Percentiles rank a stretch among this genome's conserved stretches.
Evolutionary conservation across 2,888 invertebrate genomes (phyloP).

Genomic region (Drosophila affinis): DNA sequence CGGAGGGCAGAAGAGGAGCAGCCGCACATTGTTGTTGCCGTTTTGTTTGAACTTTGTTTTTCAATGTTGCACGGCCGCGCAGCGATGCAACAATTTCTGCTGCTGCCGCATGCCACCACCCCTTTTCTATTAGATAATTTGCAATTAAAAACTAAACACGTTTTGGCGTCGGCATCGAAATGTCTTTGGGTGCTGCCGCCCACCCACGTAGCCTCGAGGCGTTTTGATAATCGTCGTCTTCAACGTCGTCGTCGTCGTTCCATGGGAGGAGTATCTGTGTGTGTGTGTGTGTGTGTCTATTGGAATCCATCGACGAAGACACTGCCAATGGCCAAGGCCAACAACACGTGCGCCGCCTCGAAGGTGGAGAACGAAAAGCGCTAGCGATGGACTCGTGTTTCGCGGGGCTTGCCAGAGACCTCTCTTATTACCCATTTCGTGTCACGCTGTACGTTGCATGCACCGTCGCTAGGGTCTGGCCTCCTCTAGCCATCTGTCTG

Average conservation of each 20-base stretch:
- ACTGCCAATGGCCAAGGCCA: slow-evolving; percentile 64
- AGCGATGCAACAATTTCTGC: slow-evolving; percentile 50
- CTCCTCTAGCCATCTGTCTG: background rate
- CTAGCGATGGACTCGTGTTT: too few relatives aligned
- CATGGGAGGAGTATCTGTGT: too few relatives aligned
- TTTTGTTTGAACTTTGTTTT: slow-evolving; percentile 77
- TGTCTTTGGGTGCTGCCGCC: slow-evolving; percentile 44
- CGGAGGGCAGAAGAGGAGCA: slow-evolving; percentile 6
- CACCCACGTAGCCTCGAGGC: slow-evolving; percentile 69
- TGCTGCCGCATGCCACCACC: too few relatives aligned
- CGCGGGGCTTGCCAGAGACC: too few relatives aligned
- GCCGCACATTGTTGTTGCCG: slow-evolving; percentile 23
- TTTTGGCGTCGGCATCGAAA: slow-evolving; percentile 50
- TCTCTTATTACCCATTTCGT: background rate
- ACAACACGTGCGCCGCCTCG: slow-evolving; percentile 64
- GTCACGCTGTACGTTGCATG: too few relatives aligned
- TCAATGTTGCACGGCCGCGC: slow-evolving; percentile 65
- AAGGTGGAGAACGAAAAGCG: background rate
- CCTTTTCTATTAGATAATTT: slow-evolving; percentile 59
- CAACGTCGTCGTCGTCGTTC: slow-evolving; percentile 13
- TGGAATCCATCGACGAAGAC: slow-evolving; percentile 24
- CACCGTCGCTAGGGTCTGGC: slow-evolving; percentile 4
- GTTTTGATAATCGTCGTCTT: slow-evolving; percentile 52
- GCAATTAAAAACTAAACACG: slow-evolving; percentile 78
- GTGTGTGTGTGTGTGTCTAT: slow-evolving; percentile 27